Evolutionary conservation across 2,797 vertebrate species (phyloP), one percentile per base, ranked within the genome.

Genomic region (Channallabes apus): DNA sequence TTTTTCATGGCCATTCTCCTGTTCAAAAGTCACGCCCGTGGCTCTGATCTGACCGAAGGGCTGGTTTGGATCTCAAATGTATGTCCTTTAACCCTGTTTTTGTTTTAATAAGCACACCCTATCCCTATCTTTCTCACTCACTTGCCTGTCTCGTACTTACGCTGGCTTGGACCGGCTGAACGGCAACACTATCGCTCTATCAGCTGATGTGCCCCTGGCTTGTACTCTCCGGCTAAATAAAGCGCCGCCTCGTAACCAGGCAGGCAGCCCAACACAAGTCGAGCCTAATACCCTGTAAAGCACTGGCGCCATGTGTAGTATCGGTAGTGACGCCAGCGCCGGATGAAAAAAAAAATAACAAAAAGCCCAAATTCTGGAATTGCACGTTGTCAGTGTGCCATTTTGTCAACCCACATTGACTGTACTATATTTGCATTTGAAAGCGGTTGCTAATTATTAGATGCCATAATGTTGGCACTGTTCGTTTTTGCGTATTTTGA

Each of bases 381-480:
- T 92, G 91, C 75, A 94, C 35, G 90, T 88, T 94, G 92, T 92
- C 93, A 93, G 73, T 56, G 0, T 67, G 87, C 82, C 85, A 86
- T 84, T 24, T 85, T 88, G 61, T 78, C 89, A 83, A 88, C 90
- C 91, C 80, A 90, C 87, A 75, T 89, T 90, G 83, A 88, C 86
- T 83, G 89, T 87, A 78, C 83, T 83, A 88, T 71, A 87, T 88
- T 87, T 86, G 91, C 91, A 89, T 86, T 84, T 89, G 78, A 20
- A 84, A 86, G 85, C 62, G 89, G 84, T 84, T 86, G 91, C 86
- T 92, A 92, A 93, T 94, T 93, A 92, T 93, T 92, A 92, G 56
- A 91, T 93, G 91, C 91, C 85, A 90, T 91, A 88, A 89, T 82
- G 82, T 86, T 80, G 17, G 64, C 73, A 81, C 35, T 9, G 35